A percentile compares a stretch with the other conserved stretches of the same genome.
Conservation (phyloP, 2,888 invertebrate genomes). For the Automeris io region DNA sequence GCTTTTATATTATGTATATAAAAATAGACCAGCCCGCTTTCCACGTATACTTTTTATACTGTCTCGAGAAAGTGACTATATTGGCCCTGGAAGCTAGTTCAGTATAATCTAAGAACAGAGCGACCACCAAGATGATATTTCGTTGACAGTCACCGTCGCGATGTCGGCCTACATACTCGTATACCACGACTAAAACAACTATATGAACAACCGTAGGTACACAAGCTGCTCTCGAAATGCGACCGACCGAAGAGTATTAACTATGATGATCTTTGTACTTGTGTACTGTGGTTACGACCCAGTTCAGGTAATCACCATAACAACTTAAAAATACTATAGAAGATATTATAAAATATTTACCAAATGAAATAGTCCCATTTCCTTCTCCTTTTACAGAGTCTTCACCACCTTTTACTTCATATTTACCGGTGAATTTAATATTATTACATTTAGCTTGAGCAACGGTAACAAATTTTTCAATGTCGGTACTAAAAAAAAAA, state of each 20-base stretch:
- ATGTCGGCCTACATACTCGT: too few relatives aligned
- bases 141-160: too few relatives aligned
- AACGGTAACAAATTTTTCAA: not conserved
- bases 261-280: not conserved
- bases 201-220: not conserved
- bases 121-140: too few relatives aligned
- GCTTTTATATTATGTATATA: too few relatives aligned
- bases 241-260: not conserved
- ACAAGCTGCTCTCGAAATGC: not conserved
- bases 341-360: not conserved
- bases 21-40: too few relatives aligned
- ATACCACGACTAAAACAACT: not conserved
- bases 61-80: too few relatives aligned
- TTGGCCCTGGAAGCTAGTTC: too few relatives aligned
- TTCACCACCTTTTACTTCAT: not conserved
- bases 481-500: not conserved
- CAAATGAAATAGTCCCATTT: not conserved
- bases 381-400: not conserved
- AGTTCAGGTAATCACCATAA: not conserved
- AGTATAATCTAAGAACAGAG: too few relatives aligned
- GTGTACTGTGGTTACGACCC: not conserved
- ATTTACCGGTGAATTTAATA: not conserved
- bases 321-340: conserved; percentile 18
- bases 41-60: too few relatives aligned
- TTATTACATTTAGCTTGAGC: not conserved